Base-by-base conservation (phyloP, 2,113 vertebrate species). In the Nanger granti region DNA sequence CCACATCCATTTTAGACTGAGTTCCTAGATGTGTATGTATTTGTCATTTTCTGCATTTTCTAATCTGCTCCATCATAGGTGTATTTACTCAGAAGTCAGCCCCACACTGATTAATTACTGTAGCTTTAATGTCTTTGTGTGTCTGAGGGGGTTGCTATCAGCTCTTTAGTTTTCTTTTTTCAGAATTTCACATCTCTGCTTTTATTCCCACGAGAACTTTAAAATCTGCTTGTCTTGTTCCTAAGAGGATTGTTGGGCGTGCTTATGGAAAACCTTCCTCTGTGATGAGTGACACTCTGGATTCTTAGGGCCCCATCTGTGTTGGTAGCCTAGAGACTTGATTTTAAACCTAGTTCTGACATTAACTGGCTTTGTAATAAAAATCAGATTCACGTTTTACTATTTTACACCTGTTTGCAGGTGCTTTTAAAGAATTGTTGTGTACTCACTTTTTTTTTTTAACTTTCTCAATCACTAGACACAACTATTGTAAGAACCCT, bases 141-240 rank as follows among this genome's bases (percentile, higher is more conserved):
- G 29, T 84, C 44, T 85, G 47, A 41, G 17, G 80, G 24, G 66
- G 11, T 64, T 47, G 17, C 22, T 20, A 3, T 79, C 15, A 79
- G 6, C 41, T 88, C 11, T 87, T 47, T 9, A 8, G 31, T 73
- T n/a, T 82, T 60, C 52, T 92, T 91, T 97, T 97, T 86, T 37
- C 24, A 87, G 84, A 57, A 69, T 82, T 91, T 13, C 80, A 13
- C 59, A 0, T 89, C 49, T 92, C 41, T 82, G 28, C 60, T 97
- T 95, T 3, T 80, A 95, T 96, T 97, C 82, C 34, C 3, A 1
- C 22, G 54, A 80, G 92, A 87, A 95, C 66, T 86, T 97, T 60
- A 82, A 88, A 55, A 49, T 92, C 31, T 54, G 7, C 22, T 90
- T 87, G 41, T 92, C 20, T 93, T 5, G 28, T 95, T 96, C n/a